Percentiles rank a stretch among this genome's conserved stretches.
Conservation (phyloP, 2,888 invertebrate species). For the Eristalinus sepulchralis region DNA sequence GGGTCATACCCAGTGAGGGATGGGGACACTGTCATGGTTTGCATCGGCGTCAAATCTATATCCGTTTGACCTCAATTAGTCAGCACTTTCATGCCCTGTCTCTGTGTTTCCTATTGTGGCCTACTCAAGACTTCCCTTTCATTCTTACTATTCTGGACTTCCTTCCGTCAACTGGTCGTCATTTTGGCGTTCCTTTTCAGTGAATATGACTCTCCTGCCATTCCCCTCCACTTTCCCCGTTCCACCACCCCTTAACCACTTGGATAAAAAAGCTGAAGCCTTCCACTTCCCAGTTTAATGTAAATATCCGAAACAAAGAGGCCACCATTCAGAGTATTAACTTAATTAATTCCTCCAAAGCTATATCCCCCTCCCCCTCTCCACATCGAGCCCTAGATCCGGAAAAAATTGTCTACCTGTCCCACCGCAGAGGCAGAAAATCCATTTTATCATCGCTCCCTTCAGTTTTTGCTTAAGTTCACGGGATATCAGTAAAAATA, state of each 20-base stretch:
- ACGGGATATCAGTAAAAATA: conserved; percentile 57
- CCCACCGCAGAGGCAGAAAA: neutral
- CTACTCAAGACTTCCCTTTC: too few species aligned
- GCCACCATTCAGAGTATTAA: conserved; percentile 69
- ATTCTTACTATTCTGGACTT: too few species aligned
- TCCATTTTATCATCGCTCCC: conserved; percentile 14
- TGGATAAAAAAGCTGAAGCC: too few species aligned
- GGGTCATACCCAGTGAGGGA: too few species aligned
- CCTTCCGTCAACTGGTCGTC: too few species aligned
- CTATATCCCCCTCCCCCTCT: conserved; percentile 27
- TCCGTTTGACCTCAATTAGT: conserved; percentile 56
- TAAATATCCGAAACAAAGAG: conserved; percentile 64
- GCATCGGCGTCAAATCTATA: neutral
- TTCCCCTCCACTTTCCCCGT: too few species aligned
- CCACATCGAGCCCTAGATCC: neutral
- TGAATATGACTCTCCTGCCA: too few species aligned
- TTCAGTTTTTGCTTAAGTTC: conserved; percentile 24
- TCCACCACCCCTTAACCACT: too few species aligned
- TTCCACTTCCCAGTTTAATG: conserved; percentile 44
- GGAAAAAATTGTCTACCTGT: neutral
- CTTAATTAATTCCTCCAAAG: conserved; percentile 69
- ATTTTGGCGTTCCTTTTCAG: too few species aligned
- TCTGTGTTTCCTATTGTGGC: neutral
- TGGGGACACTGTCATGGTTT: too few species aligned
- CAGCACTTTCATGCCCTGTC: neutral